phyloP scores from a whole-genome alignment of 2,113 vertebrate genomes.

The Antechinus flavipes region DNA sequence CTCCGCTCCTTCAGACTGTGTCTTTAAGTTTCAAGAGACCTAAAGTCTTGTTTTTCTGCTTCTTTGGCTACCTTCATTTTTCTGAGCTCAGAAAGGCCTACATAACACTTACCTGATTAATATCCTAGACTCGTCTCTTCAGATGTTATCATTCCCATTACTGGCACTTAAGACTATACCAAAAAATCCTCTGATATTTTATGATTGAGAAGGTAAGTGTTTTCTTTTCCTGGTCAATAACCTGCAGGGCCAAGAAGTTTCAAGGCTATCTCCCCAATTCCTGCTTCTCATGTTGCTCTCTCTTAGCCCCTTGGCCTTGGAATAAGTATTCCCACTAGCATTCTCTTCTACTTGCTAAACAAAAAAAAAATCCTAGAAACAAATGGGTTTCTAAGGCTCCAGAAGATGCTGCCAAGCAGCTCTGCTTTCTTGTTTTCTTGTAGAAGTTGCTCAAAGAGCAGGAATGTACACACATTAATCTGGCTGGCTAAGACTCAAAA shows the following conservation, averaged over 20 bases:
- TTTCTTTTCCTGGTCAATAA: not conserved
- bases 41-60: conserved; percentile 19
- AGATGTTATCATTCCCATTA: not conserved
- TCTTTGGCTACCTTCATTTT: conserved; percentile 5
- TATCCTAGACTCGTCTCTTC: not conserved
- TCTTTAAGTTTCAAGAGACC: not conserved
- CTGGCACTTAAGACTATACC: not conserved
- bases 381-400: not conserved
- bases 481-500: not conserved
- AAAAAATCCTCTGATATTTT: not conserved
- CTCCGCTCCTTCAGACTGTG: not conserved
- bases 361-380: not conserved
- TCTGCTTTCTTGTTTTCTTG: conserved; percentile 30
- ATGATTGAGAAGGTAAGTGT: conserved; percentile 1
- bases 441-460: conserved; percentile 42
- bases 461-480: not conserved
- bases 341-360: not conserved
- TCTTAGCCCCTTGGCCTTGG: not conserved
- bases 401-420: conserved; percentile 4
- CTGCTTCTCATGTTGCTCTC: not conserved
- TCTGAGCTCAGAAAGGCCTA: conserved; percentile 12
- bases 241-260: not conserved
- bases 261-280: not conserved
- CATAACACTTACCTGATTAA: conserved; percentile 9
- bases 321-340: not conserved